Conservation (phyloP, 37 sponge, comb jelly and placozoan genomes). For the Amphimedon queenslandica region DNA sequence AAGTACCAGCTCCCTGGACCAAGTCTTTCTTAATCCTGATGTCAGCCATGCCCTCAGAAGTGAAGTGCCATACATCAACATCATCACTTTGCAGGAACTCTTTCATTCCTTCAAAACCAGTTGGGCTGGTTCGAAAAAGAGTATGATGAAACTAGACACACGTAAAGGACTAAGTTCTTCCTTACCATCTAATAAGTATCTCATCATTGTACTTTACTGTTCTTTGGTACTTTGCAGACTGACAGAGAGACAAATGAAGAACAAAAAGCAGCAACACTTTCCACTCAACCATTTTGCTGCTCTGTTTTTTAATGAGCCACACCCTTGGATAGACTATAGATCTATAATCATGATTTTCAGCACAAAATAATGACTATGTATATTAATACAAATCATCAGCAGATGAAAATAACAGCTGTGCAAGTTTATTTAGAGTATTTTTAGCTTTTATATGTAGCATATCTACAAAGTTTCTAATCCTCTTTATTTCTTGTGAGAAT, state of each 20-base stretch:
- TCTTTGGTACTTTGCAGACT: slow-evolving; percentile 8
- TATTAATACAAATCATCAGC: too few species aligned
- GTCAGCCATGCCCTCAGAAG: slow-evolving; percentile 19
- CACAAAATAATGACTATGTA: too few species aligned
- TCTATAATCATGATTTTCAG: too few species aligned
- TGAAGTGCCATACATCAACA: slow-evolving; percentile 44
- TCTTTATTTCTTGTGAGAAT: too few species aligned
- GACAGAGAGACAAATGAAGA: not conserved
- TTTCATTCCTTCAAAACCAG: not conserved
- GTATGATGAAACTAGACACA: not conserved
- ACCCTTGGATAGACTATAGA: too few species aligned
- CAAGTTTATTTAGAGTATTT: too few species aligned
- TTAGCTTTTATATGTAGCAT: too few species aligned
- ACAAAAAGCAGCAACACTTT: too few species aligned
- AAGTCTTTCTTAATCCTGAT: slow-evolving; percentile 12
- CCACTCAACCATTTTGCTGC: too few species aligned
- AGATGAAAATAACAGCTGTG: too few species aligned
- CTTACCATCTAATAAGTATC: slow-evolving; percentile 39
- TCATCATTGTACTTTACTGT: slow-evolving; percentile 8
- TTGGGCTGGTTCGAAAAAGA: not conserved
- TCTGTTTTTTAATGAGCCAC: too few species aligned
- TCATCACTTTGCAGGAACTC: slow-evolving; percentile 17
- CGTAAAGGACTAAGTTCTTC: not conserved
- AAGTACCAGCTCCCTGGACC: slow-evolving; percentile 3
- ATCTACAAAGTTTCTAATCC: too few species aligned